Evolutionary conservation across 2,113 vertebrate species (phyloP).

Genomic region (rat (Rattus norvegicus)): GRCr8 NC_086031.1:8054501-8055000

Average conservation of each 20-base stretch:
- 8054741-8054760: background rate
- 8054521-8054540: background rate
- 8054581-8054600: too few relatives aligned
- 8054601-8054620: background rate
- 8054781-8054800: background rate
- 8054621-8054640: background rate
- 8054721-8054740: background rate
- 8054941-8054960: too few relatives aligned
- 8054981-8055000: background rate
- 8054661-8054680: fast-evolving
- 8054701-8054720: background rate
- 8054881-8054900: background rate
- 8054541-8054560: background rate
- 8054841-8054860: background rate
- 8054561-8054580: background rate
- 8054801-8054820: background rate
- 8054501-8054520: background rate
- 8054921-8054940: background rate
- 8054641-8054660: fast-evolving
- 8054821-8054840: background rate
- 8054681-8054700: background rate
- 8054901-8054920: background rate
- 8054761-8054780: background rate
- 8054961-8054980: background rate
- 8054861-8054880: background rate